These are phyloP conservation scores for Drosophila nigromelanica DNA, from an alignment of 1,140 invertebrate species.

Conservation along the genomic window DNA sequence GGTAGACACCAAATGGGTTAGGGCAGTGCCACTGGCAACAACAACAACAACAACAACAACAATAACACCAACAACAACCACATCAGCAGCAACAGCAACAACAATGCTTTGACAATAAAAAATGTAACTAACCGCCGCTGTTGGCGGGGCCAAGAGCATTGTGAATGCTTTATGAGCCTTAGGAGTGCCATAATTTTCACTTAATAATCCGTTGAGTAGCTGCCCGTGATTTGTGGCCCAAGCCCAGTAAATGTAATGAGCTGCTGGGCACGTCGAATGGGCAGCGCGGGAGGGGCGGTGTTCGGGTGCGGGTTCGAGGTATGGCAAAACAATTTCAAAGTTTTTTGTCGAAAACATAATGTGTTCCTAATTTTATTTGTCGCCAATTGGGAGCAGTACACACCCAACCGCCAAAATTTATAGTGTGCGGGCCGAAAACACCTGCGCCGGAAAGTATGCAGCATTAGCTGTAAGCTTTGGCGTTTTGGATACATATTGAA, in stretches of 20 bases:
- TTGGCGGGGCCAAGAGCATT: conserved; percentile 54
- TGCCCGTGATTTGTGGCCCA: conserved; percentile 72
- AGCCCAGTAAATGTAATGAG: conserved; percentile 40
- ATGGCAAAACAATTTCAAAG: conserved; percentile 71
- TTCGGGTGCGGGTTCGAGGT: conserved; percentile 13
- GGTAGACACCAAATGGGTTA: conserved; percentile 74
- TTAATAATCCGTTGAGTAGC: conserved; percentile 83
- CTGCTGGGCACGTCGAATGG: conserved; percentile 10
- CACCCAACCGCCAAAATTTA: conserved; percentile 52
- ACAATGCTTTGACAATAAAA: conserved; percentile 73
- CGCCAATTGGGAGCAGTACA: conserved; percentile 69
- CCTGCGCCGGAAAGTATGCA: conserved; percentile 63
- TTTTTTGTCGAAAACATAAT: conserved; percentile 80
- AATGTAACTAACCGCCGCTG: conserved; percentile 72
- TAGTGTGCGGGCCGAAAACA: conserved; percentile 61
- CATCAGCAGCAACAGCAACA: conserved; percentile 45
- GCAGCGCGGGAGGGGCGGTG: conserved; percentile 1
- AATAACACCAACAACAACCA: conserved; percentile 31
- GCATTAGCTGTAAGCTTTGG: conserved; percentile 53
- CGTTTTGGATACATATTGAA: conserved; percentile 54
- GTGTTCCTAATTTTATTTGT: conserved; percentile 81
- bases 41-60: conserved; percentile 33
- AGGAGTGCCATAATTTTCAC: conserved; percentile 82
- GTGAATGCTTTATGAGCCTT: conserved; percentile 82
- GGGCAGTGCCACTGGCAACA: conserved; percentile 25